Evolutionary conservation across 2,888 invertebrate species (phyloP), one percentile per base, ranked within the genome.

Genomic region (Aporophyla lueneburgensis): DNA sequence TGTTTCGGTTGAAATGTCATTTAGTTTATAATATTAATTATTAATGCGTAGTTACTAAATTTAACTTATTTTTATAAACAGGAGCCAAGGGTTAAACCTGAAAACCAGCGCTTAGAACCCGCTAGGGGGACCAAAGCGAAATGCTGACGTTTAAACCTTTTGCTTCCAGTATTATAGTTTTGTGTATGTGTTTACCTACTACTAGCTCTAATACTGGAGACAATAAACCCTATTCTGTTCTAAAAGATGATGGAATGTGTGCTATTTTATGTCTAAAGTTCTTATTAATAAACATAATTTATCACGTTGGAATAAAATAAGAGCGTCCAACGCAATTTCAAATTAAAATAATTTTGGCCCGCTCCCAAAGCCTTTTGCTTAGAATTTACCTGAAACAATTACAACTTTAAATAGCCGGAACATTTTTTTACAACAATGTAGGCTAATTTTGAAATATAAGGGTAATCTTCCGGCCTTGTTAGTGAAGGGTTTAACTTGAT

Each of bases 391-490:
- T 24, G n/a, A 12, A 54, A 73, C 49, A 78, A 67, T 63, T 71
- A 62, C 12, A 40, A 46, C 24, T 78, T 76, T 61, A 71, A 72
- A 72, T 74, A 69, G 27, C 58, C n/a, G n/a, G 51, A 63, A 54
- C 24, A 14, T 75, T 77, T 72, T 63, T 70, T 46, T 66, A 65
- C n/a, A 61, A 75, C 66, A 81, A 75, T 63, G 71, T 54, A 72
- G 68, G 40, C 63, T 77, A 77, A 85, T 81, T 84, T 78, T 70
- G 63, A 84, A 77, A 77, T 74, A 75, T 78, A 66, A 73, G 59
- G 76, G 74, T 81, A 77, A 75, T 76, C 63, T 81, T 82, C 75
- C 61, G 75, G 71, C 53, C 58, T 58, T 70, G 65, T 63, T 74
- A 56, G 27, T 71, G 40, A 82, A 84, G 70, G 79, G 70, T 78